Conservation (phyloP, 2,888 invertebrate genomes). For the Melinaea menophilus region DNA sequence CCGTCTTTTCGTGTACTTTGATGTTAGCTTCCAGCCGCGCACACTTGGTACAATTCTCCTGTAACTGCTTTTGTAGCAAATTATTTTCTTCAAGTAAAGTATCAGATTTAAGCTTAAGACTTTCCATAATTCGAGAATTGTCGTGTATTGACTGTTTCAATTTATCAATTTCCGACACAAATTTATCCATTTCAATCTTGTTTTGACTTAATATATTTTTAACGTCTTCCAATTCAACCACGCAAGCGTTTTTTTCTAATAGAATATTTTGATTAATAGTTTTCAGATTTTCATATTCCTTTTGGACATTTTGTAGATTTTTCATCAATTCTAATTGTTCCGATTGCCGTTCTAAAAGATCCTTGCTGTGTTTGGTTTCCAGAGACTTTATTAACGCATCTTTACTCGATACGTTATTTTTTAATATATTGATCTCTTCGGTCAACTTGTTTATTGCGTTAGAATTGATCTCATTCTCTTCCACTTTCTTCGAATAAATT, state of each 20-base stretch:
- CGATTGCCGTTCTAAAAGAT: constrained; percentile 33
- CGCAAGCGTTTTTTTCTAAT: constrained; percentile 52
- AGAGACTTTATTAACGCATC: constrained; percentile 42
- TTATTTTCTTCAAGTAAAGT: constrained; percentile 53
- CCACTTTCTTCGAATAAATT: constrained; percentile 42
- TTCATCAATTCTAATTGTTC: constrained; percentile 42
- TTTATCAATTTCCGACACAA: constrained; percentile 56
- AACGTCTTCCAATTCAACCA: constrained; percentile 56
- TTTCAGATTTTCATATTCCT: constrained; percentile 48
- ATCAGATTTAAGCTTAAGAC: constrained; percentile 52
- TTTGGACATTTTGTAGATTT: constrained; percentile 40
- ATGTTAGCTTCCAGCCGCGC: constrained; percentile 58
- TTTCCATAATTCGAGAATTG: constrained; percentile 50
- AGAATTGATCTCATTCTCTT: constrained; percentile 47
- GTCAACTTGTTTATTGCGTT: constrained; percentile 42
- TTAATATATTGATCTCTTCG: constrained; percentile 48
- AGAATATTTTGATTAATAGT: constrained; percentile 47
- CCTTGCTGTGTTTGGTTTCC: constrained; percentile 31
- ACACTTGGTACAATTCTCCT: constrained; percentile 54
- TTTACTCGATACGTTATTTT: constrained; percentile 41
- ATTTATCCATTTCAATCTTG: constrained; percentile 52
- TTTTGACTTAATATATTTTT: constrained; percentile 51
- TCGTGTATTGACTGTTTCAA: constrained; percentile 56
- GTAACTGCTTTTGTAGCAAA: constrained; percentile 50
- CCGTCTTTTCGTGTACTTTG: constrained; percentile 66